phyloP scores from a whole-genome alignment of 2,113 vertebrate species.

The Hippolais icterina region DNA sequence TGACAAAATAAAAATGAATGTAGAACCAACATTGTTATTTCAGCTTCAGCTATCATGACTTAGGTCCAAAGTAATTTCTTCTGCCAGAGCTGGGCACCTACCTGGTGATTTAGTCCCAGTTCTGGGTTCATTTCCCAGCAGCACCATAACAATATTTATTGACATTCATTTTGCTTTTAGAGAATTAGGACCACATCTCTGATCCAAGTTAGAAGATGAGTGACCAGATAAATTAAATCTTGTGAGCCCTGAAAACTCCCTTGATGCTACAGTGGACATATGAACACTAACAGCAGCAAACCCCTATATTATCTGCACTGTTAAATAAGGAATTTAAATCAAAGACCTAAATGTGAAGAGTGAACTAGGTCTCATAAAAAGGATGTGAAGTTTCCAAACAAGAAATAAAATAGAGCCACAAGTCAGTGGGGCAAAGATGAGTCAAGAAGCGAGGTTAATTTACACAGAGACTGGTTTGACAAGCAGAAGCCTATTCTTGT shows the following conservation, averaged over 20 bases:
- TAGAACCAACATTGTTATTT: neutral
- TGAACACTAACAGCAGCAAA: neutral
- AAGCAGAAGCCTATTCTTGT: neutral
- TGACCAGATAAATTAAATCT: neutral
- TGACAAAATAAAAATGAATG: neutral
- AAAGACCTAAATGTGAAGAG: neutral
- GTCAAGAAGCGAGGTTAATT: neutral
- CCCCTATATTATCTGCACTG: neutral
- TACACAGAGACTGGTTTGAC: neutral
- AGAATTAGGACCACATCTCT: neutral
- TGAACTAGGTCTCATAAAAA: neutral
- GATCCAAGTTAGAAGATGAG: neutral
- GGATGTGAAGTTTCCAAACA: neutral
- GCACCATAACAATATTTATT: neutral
- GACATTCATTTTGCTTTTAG: neutral
- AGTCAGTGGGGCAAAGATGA: neutral
- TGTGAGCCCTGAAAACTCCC: neutral
- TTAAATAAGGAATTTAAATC: neutral
- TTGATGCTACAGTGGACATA: neutral
- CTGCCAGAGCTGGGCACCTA: neutral
- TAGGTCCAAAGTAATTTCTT: neutral
- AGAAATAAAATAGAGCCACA: neutral
- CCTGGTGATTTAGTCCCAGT: neutral
- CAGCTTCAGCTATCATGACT: neutral
- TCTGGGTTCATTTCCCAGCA: neutral